Percentiles rank a stretch among this genome's conserved stretches.
Evolutionary conservation across 2,888 invertebrate genomes (phyloP).

Genomic region (Rhopalosiphum nymphaeae): DNA sequence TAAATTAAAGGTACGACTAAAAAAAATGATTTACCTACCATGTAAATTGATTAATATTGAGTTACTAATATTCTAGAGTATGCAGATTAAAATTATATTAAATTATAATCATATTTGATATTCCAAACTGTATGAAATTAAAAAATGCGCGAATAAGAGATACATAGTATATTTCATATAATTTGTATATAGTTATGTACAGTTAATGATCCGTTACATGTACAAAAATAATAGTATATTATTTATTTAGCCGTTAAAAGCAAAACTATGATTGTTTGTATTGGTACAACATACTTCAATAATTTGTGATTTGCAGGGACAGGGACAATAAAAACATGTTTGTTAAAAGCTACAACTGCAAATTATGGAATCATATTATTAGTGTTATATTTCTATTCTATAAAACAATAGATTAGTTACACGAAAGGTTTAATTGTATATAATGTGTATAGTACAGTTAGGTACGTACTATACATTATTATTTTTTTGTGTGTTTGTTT

Average conservation of each 20-base stretch:
- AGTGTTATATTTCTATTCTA: neutral
- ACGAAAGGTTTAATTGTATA: neutral
- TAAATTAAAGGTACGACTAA: neutral
- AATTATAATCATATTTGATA: neutral
- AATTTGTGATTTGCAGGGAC: slow-evolving; percentile 25
- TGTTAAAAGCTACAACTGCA: slow-evolving; percentile 21
- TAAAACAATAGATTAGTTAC: neutral
- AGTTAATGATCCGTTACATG: slow-evolving; percentile 44
- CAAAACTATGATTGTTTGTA: neutral
- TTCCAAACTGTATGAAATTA: neutral
- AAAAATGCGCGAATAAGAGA: neutral
- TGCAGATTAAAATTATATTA: neutral
- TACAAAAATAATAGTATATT: slow-evolving; percentile 2
- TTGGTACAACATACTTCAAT: neutral
- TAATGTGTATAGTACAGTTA: neutral
- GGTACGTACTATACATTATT: neutral
- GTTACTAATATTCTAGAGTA: neutral
- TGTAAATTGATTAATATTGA: neutral
- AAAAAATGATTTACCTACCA: neutral
- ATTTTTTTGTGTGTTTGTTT: neutral
- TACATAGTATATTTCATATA: neutral
- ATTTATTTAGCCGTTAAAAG: slow-evolving; percentile 38
- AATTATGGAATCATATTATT: neutral
- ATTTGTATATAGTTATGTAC: neutral
- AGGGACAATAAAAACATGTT: slow-evolving; percentile 2